Evolutionary conservation across 2,888 invertebrate species (phyloP).

Genomic region (Hedya salicella): DNA sequence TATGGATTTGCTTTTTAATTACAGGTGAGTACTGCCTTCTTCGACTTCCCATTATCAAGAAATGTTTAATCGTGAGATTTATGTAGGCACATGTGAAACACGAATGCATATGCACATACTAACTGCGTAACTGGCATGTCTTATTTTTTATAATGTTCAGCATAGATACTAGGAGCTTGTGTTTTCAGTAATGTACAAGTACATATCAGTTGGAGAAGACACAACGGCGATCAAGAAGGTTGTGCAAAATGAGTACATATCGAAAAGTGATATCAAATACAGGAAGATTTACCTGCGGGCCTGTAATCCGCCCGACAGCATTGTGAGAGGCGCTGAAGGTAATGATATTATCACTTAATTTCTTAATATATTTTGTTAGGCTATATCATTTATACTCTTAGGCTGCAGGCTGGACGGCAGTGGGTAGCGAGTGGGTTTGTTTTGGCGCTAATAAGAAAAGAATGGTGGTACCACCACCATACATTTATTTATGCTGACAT

Average conservation of each 20-base stretch:
- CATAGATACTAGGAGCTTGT: no score
- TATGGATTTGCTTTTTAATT: conserved; percentile 92
- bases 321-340: conserved; percentile 91
- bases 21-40: conserved; percentile 84
- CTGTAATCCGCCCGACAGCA: conserved; percentile 90
- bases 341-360: conserved; percentile 44
- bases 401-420: no score
- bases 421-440: no score
- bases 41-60: neutral
- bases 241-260: conserved; percentile 76
- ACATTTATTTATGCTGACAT: no score
- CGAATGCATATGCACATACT: neutral
- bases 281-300: conserved; percentile 86
- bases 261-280: conserved; percentile 86
- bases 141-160: no score
- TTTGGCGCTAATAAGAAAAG: no score
- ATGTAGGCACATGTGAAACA: neutral
- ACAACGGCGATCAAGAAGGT: conserved; percentile 71
- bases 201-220: conserved; percentile 86
- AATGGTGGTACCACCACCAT: no score
- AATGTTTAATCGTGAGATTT: neutral
- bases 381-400: no score
- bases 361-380: no score
- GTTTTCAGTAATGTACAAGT: conserved; percentile 90
- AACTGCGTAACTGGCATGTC: no score